Percentiles rank a stretch among this genome's conserved stretches.
Conservation (phyloP, 2,888 invertebrate species). For the Sesamia inferens region DNA sequence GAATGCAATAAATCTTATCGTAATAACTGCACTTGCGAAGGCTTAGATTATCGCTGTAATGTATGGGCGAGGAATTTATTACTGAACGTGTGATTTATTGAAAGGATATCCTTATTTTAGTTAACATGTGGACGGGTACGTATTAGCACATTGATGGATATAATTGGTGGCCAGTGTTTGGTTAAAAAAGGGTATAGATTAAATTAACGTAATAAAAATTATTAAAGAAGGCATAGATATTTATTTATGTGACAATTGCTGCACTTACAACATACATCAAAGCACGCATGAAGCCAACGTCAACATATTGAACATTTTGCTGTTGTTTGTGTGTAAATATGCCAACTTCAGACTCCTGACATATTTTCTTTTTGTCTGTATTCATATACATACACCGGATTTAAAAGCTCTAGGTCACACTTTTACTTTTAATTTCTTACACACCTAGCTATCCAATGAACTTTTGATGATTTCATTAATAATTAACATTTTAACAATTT, state of each 20-base stretch:
- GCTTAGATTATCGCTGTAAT: conserved; percentile 83
- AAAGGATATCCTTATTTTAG: conserved; percentile 67
- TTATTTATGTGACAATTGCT: too few relatives aligned
- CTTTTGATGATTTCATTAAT: not conserved
- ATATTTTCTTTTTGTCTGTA: not conserved
- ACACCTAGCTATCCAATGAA: not conserved
- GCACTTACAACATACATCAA: too few relatives aligned
- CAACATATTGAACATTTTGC: too few relatives aligned
- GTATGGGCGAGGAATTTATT: conserved; percentile 77
- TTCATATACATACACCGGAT: too few relatives aligned
- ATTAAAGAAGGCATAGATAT: not conserved
- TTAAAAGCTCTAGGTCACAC: not conserved
- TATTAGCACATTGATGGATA: conserved; percentile 44
- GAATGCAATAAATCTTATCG: conserved; percentile 84
- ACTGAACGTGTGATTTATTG: conserved; percentile 79
- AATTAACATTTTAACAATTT: not conserved
- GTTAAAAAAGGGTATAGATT: not conserved
- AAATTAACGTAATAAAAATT: not conserved
- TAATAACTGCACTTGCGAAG: conserved; percentile 88
- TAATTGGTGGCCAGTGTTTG: conserved; percentile 39
- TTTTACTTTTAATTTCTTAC: not conserved
- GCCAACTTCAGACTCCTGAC: too few relatives aligned
- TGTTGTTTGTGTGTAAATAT: too few relatives aligned
- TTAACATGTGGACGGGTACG: conserved; percentile 47
- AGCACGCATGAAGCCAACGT: too few relatives aligned